Evolutionary conservation across 2,797 vertebrate species (phyloP).

Genomic region (Taenioides sp.): DNA sequence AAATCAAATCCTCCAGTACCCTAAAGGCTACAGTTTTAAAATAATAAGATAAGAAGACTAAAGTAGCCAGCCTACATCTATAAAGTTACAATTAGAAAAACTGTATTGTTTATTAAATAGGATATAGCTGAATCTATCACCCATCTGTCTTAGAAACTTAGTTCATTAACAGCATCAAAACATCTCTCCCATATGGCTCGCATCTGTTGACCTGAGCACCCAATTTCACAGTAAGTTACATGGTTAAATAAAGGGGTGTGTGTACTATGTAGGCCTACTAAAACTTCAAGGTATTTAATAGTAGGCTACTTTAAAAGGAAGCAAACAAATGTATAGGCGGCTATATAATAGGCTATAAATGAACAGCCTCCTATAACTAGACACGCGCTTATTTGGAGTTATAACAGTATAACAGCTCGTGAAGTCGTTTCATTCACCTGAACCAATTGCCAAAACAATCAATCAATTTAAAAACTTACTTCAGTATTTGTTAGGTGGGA

Average conservation of each 20-base stretch:
- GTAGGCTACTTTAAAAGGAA: not conserved
- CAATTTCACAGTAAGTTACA: not conserved
- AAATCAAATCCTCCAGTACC: slow-evolving; percentile 1
- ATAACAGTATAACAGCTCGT: not conserved
- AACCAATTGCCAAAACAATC: slow-evolving; percentile 27
- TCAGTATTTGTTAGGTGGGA: slow-evolving; percentile 40
- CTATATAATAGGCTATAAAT: not conserved
- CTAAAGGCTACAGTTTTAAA: not conserved
- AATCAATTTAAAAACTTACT: slow-evolving; percentile 65
- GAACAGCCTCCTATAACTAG: not conserved
- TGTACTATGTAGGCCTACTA: not conserved
- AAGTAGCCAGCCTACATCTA: not conserved
- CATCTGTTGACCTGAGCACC: slow-evolving; percentile 2
- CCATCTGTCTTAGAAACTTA: not conserved
- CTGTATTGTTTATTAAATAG: not conserved
- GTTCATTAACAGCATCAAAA: not conserved
- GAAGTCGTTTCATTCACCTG: slow-evolving; percentile 28
- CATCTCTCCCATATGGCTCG: slow-evolving; percentile 1
- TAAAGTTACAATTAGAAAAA: not conserved
- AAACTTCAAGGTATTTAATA: not conserved
- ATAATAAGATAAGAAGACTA: not conserved
- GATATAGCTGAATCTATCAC: not conserved
- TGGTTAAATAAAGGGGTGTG: not conserved
- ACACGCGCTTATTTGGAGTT: not conserved
- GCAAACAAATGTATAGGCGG: not conserved